phyloP scores from a whole-genome alignment of 2,888 invertebrate genomes.

The Hipparchia sbordonii region DNA sequence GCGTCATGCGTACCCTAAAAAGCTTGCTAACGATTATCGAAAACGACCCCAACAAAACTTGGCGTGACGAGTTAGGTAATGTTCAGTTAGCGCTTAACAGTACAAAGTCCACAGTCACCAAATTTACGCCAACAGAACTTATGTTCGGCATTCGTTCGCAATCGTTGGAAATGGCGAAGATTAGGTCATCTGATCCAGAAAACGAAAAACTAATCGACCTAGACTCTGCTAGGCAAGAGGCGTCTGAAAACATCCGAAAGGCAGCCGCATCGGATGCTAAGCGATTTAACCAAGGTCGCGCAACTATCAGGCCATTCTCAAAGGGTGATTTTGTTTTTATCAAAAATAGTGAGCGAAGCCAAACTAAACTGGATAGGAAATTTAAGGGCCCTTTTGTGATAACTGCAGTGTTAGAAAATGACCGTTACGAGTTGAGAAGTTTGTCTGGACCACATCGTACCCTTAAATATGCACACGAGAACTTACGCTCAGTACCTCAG shows the following conservation, averaged over 20 bases:
- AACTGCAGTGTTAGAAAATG: slow-evolving; percentile 29
- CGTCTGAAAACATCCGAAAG: slow-evolving; percentile 21
- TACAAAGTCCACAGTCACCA: slow-evolving; percentile 37
- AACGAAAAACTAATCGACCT: background rate
- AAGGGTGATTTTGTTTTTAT: slow-evolving; percentile 42
- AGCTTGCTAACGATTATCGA: slow-evolving; percentile 39
- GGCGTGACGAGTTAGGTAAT: slow-evolving; percentile 42
- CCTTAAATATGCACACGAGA: slow-evolving; percentile 41
- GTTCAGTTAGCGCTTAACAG: slow-evolving; percentile 43
- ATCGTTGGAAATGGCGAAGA: slow-evolving; percentile 34
- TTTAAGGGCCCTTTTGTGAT: slow-evolving; percentile 36
- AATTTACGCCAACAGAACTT: slow-evolving; percentile 39
- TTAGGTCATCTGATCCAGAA: background rate
- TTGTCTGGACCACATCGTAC: slow-evolving; percentile 31
- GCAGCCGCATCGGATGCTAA: slow-evolving; percentile 8
- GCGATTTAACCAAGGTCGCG: slow-evolving; percentile 31
- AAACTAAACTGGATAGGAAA: slow-evolving; percentile 41
- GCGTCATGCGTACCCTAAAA: slow-evolving; percentile 41
- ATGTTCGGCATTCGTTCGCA: slow-evolving; percentile 40
- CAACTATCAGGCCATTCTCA: slow-evolving; percentile 32
- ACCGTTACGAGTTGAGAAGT: slow-evolving; percentile 35
- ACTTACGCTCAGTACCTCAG: slow-evolving; percentile 36
- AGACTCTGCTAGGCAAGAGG: slow-evolving; percentile 15
- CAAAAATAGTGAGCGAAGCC: slow-evolving; percentile 40
- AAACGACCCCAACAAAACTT: slow-evolving; percentile 36